phyloP scores from a whole-genome alignment of 1,140 invertebrate species.

The Sycophila sp. region DNA sequence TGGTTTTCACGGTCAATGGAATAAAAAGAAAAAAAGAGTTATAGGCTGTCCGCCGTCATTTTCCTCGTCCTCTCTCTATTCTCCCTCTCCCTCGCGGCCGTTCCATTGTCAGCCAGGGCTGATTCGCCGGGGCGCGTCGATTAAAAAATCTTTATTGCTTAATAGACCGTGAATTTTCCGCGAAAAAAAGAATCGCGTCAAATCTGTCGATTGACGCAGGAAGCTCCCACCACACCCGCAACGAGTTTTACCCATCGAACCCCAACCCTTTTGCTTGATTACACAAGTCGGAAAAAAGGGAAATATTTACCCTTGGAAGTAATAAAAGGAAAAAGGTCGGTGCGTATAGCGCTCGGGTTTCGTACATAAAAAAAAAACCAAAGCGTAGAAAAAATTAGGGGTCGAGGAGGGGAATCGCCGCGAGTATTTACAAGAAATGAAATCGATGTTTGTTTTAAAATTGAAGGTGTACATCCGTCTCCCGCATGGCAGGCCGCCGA shows the following conservation, averaged over 20 bases:
- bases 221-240: no score
- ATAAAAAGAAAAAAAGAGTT: conserved; percentile 40
- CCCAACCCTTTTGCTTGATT: conserved; percentile 9
- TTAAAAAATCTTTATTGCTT: conserved; percentile 30
- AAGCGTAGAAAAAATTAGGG: not conserved
- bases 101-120: no score
- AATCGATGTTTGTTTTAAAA: conserved; percentile 51
- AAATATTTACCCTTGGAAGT: conserved; percentile 19
- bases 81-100: not conserved
- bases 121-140: not conserved
- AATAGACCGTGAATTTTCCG: not conserved
- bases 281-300: conserved; percentile 10
- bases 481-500: not conserved
- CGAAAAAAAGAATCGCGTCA: not conserved
- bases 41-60: conserved; percentile 29
- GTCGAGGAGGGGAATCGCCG: conserved; percentile 5
- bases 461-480: conserved; percentile 45
- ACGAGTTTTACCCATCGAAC: not conserved
- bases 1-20: conserved; percentile 53
- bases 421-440: conserved; percentile 6
- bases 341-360: no score
- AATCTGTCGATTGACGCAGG: not conserved
- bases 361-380: not conserved
- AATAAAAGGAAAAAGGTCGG: not conserved
- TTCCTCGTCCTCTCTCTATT: conserved; percentile 1